phyloP scores from a whole-genome alignment of 2,113 vertebrate species.

The Xiphophorus maculatus region DNA sequence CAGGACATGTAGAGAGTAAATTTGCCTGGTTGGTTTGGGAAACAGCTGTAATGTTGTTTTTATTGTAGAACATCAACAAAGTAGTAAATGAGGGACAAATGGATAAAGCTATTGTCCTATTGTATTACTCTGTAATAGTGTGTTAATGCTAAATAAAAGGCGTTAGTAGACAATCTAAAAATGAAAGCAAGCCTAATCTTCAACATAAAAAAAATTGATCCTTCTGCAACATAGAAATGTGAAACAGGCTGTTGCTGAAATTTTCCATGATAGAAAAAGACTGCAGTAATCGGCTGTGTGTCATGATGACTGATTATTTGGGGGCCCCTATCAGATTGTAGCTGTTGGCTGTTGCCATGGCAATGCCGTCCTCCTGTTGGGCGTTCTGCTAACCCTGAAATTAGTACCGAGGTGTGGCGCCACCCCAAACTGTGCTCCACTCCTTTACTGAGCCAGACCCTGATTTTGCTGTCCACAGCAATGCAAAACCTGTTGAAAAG shows the following conservation, averaged over 20 bases:
- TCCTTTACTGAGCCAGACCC: conserved; percentile 50
- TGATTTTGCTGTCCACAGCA: conserved; percentile 62
- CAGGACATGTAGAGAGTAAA: conserved; percentile 62
- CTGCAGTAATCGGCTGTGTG: conserved; percentile 55
- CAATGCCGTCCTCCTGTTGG: conserved; percentile 75
- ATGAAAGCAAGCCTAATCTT: conserved; percentile 36
- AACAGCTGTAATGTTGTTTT: conserved; percentile 67
- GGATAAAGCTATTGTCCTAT: conserved; percentile 52
- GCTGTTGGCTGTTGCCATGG: conserved; percentile 79
- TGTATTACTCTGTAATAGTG: conserved; percentile 51
- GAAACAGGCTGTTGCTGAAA: conserved; percentile 33
- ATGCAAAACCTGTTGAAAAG: conserved; percentile 68
- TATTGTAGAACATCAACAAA: conserved; percentile 70
- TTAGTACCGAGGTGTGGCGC: conserved; percentile 81
- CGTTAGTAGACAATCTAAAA: conserved; percentile 33
- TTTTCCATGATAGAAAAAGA: conserved; percentile 42
- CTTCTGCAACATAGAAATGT: conserved; percentile 22
- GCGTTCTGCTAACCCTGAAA: conserved; percentile 82
- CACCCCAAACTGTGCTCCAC: conserved; percentile 75
- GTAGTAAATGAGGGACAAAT: conserved; percentile 67
- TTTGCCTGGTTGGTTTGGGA: conserved; percentile 70
- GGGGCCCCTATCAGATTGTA: conserved; percentile 70
- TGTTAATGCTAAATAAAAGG: conserved; percentile 61
- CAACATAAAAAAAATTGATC: conserved; percentile 11
- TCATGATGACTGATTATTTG: conserved; percentile 64